Base-by-base conservation (phyloP, 2,888 invertebrate genomes). In the Priocnemis perturbator region DNA sequence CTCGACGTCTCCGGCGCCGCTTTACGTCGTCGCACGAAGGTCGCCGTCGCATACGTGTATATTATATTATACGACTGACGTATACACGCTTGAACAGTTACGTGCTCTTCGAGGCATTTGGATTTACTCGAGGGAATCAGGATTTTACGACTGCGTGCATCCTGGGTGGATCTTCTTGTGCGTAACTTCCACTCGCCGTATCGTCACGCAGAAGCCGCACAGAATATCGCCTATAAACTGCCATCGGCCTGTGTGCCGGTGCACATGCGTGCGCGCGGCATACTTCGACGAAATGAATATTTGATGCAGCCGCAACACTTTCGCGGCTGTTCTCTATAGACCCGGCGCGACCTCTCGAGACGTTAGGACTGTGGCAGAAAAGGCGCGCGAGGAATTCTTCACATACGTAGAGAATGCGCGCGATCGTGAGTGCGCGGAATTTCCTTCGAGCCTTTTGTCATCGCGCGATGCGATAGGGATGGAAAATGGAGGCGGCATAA, bases 41-140 rank as follows among this genome's bases (percentile, higher is more conserved):
- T 50, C 50, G 50, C n/a, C 50, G 50, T 50, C 47, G 44, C 17
- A 50, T 4, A 21, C 14, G 17, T 30, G 55, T n/a, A 19, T 5
- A 17, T n/a, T 14, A 52, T 9, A 26, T 5, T 37, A 20, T 50
- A 69, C 23, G 63, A 50, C 44, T 61, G 37, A 37, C 37, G 37
- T 37, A 11, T 37, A 37, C 37, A 37, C 37, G 64, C 26, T 69
- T 57, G 57, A 61, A 65, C 64, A 71, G 65, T 68, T 67, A 73
- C 63, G 65, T 64, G 50, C 70, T 69, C 71, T 73, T 69, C 76
- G 76, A 75, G 74, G 77, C 81, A 77, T 78, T 76, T 67, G 81
- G 73, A 82, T 82, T 79, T 80, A 77, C 79, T 75, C 72, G 69
- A 74, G 75, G 74, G 74, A 77, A 74, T 73, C 73, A 58, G 67